Percentiles rank a stretch among this genome's conserved stretches.
Conservation (phyloP, 2,797 vertebrate species). For the Alca torda region DNA sequence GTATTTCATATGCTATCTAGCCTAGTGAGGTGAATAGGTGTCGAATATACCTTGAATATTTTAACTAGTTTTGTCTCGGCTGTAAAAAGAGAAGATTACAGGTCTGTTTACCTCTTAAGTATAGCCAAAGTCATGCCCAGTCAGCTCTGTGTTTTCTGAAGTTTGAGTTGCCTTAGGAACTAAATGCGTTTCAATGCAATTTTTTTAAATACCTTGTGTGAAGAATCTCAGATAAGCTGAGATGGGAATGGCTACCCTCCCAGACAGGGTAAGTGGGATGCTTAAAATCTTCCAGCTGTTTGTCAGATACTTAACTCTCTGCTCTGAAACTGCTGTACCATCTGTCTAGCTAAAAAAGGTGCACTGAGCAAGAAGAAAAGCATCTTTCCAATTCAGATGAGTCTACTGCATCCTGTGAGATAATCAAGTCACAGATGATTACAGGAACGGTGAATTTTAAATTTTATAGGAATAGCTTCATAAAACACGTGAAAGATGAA, state of each 20-base stretch:
- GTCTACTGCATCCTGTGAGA: conserved; percentile 35
- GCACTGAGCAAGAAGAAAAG: conserved; percentile 9
- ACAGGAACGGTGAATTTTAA: conserved; percentile 41
- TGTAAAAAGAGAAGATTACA: neutral
- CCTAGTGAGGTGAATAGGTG: neutral
- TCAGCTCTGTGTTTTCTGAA: neutral
- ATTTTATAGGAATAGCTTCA: neutral
- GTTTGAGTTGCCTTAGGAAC: neutral
- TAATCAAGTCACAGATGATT: conserved; percentile 49
- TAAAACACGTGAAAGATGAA: neutral
- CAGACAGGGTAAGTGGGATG: conserved; percentile 15
- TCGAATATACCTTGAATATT: neutral
- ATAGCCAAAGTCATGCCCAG: neutral
- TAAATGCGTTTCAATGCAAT: neutral
- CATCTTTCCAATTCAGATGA: conserved; percentile 59
- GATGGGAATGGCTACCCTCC: conserved; percentile 3
- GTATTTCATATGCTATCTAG: neutral
- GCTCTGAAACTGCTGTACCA: conserved; percentile 47
- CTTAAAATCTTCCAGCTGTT: conserved; percentile 63
- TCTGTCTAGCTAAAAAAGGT: conserved; percentile 60
- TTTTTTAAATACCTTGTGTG: neutral
- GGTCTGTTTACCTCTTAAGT: neutral
- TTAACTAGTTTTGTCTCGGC: neutral
- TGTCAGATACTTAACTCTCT: conserved; percentile 37
- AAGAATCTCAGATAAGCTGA: neutral